Percentiles rank a stretch among this genome's conserved stretches.
These are phyloP conservation scores for Oncorhynchus gorbuscha DNA, from an alignment of 2,113 vertebrate species.

Conservation along the genomic window DNA sequence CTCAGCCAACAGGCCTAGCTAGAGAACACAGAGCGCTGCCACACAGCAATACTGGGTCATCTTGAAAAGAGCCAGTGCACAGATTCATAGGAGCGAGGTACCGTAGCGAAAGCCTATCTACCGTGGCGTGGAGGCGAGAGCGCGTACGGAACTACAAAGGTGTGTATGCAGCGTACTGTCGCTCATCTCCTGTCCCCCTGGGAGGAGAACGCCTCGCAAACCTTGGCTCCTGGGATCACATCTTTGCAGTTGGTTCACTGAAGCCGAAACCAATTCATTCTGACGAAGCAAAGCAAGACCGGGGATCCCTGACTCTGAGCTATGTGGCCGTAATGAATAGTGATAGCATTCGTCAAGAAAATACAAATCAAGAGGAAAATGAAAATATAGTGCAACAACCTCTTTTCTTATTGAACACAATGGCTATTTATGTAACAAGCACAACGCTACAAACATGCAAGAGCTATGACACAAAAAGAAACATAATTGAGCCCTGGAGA, in stretches of 20 bases:
- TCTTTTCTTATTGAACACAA: neutral
- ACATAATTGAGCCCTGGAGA: conserved; percentile 10
- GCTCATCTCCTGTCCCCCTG: conserved; percentile 34
- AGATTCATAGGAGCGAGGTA: conserved; percentile 26
- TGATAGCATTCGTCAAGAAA: conserved; percentile 31
- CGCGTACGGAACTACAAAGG: conserved; percentile 44
- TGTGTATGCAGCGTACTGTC: conserved; percentile 46
- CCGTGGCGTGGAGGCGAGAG: conserved; percentile 37
- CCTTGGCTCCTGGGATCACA: conserved; percentile 27
- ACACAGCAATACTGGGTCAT: conserved; percentile 52
- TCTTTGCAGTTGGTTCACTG: conserved; percentile 31
- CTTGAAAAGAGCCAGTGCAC: conserved; percentile 7
- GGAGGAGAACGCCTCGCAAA: neutral
- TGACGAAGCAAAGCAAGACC: conserved; percentile 45
- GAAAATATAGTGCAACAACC: conserved; percentile 11
- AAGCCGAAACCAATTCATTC: conserved; percentile 47
- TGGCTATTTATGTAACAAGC: conserved; percentile 23
- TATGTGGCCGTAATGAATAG: conserved; percentile 35
- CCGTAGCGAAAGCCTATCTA: neutral
- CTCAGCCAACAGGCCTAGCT: conserved; percentile 15
- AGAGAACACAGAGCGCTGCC: conserved; percentile 45
- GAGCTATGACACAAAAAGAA: neutral
- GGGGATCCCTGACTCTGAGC: conserved; percentile 34
- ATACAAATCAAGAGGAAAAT: conserved; percentile 15
- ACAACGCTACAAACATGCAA: conserved; percentile 1